These are phyloP conservation scores for Chlorodrepanis virens DNA, from an alignment of 2,113 vertebrate genomes.

Conservation along the genomic window DNA sequence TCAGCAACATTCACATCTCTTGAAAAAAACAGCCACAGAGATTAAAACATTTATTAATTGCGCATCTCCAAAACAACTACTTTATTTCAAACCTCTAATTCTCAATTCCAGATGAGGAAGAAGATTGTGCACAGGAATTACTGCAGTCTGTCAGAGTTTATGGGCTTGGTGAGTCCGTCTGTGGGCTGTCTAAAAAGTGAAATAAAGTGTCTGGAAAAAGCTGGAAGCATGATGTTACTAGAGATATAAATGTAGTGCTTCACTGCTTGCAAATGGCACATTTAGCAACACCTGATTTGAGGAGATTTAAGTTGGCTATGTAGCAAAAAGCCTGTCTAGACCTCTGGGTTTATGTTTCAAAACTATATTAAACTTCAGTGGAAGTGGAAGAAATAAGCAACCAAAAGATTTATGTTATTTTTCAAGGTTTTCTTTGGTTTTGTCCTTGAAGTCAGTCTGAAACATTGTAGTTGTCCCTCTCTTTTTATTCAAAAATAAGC, in stretches of 20 bases:
- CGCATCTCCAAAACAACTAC: not conserved
- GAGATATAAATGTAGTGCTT: not conserved
- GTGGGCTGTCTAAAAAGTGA: not conserved
- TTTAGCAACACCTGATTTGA: not conserved
- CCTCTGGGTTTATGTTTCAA: not conserved
- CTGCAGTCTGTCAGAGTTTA: not conserved
- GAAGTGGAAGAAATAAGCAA: not conserved
- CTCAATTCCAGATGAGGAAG: not conserved
- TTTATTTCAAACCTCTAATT: not conserved
- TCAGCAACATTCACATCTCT: not conserved
- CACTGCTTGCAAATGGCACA: not conserved
- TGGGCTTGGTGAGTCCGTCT: not conserved
- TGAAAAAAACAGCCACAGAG: not conserved
- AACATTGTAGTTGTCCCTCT: not conserved
- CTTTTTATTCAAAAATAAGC: not conserved
- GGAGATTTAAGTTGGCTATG: not conserved
- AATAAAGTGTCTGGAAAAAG: not conserved
- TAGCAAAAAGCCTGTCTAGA: constrained; percentile 9
- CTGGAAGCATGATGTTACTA: not conserved
- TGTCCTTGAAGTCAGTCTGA: not conserved
- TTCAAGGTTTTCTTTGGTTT: not conserved
- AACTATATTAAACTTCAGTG: not conserved
- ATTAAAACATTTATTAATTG: not conserved
- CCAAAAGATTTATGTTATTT: not conserved
- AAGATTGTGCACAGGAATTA: not conserved